These are phyloP conservation scores for Orycteropus afer DNA, from an alignment of 2,113 vertebrate genomes.

Conservation along the genomic window DNA sequence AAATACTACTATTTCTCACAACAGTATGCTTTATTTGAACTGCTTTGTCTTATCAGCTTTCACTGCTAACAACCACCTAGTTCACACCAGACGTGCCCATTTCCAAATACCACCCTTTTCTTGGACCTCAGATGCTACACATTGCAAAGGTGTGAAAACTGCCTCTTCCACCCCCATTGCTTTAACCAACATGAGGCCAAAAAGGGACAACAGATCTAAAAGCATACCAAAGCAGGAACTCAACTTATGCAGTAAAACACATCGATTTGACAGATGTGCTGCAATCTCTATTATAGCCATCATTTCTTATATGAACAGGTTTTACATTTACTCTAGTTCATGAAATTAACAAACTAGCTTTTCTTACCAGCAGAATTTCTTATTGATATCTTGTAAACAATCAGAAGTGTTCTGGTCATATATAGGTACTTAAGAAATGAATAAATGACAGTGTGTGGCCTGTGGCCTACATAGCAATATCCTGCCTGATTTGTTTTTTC, in stretches of 20 bases:
- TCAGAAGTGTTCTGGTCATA: background rate
- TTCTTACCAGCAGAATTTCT: background rate
- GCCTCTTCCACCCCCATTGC: constrained; percentile 51
- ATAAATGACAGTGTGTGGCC: background rate
- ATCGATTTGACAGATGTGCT: background rate
- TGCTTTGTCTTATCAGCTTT: background rate
- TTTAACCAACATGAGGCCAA: constrained; percentile 49
- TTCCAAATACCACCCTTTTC: constrained; percentile 68
- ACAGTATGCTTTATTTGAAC: background rate
- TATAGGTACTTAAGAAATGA: background rate
- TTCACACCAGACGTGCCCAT: constrained; percentile 41
- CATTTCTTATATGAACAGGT: background rate
- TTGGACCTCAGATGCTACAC: constrained; percentile 62
- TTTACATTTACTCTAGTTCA: background rate
- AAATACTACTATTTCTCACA: background rate
- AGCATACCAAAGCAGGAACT: constrained; percentile 56
- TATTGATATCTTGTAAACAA: background rate
- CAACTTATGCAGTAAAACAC: background rate
- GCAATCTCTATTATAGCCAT: background rate
- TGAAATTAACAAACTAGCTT: background rate
- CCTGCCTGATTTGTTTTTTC: background rate
- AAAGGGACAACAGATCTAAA: constrained; percentile 44
- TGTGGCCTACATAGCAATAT: background rate
- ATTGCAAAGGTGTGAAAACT: constrained; percentile 53
- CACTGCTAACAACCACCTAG: background rate